Evolutionary conservation across 2,797 vertebrate species (phyloP).

Genomic region (Aulostomus chinensis): DNA sequence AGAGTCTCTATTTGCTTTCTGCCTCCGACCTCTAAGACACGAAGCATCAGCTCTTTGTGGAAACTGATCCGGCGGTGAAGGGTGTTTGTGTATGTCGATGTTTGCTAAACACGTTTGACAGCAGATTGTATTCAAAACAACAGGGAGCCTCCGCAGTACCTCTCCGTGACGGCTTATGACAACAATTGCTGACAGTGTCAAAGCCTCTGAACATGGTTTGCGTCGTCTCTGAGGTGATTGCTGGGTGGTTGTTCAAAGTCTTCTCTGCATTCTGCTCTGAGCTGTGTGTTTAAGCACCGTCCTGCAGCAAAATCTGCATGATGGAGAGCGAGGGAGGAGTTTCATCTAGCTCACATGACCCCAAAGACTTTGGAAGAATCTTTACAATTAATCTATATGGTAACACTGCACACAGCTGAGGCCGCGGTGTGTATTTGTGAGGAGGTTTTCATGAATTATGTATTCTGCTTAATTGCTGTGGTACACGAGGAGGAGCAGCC

Average conservation of each 20-base stretch:
- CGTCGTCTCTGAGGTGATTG: constrained; percentile 27
- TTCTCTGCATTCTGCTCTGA: constrained; percentile 25
- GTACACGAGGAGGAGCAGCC: constrained; percentile 56
- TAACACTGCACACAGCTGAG: constrained; percentile 69
- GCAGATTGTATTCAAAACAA: constrained; percentile 59
- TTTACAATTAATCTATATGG: constrained; percentile 71
- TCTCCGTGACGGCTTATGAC: constrained; percentile 59
- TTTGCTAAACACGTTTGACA: constrained; percentile 67
- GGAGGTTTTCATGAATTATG: constrained; percentile 77
- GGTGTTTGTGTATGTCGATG: constrained; percentile 53
- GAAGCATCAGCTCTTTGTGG: constrained; percentile 51
- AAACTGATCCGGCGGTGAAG: constrained; percentile 43
- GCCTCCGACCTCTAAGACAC: constrained; percentile 44
- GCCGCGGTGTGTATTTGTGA: constrained; percentile 60
- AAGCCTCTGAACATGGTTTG: constrained; percentile 29
- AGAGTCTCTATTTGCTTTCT: constrained; percentile 54
- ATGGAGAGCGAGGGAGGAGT: not conserved
- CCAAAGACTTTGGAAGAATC: constrained; percentile 57
- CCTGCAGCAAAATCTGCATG: constrained; percentile 19
- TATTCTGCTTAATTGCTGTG: constrained; percentile 74
- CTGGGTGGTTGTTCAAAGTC: constrained; percentile 32
- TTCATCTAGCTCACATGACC: constrained; percentile 34
- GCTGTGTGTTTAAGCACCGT: constrained; percentile 30
- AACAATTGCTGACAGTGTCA: constrained; percentile 57
- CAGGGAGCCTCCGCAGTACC: constrained; percentile 40